Evolutionary conservation across 2,797 vertebrate species (phyloP).

Genomic region (Pachyuromys duprasi): DNA sequence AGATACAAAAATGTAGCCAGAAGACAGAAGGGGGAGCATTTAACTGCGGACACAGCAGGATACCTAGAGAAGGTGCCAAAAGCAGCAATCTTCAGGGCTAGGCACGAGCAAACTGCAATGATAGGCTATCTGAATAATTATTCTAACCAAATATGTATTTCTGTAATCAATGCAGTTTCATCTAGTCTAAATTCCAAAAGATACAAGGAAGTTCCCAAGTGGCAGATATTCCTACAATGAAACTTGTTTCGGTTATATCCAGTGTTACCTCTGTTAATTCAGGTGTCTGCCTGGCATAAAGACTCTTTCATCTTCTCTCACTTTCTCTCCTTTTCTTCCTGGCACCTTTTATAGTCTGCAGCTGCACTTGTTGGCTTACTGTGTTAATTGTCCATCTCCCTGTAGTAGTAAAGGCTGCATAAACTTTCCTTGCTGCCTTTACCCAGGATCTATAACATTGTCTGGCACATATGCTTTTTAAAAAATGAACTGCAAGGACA

Average conservation of each 20-base stretch:
- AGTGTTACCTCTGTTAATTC: neutral
- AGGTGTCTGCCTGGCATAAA: accelerated
- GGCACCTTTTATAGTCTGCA: accelerated
- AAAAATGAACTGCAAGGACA: neutral
- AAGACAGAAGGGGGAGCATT: neutral
- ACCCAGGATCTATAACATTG: neutral
- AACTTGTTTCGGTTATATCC: neutral
- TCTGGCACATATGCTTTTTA: neutral
- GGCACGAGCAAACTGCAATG: accelerated
- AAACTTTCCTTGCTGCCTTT: neutral
- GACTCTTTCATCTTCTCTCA: neutral
- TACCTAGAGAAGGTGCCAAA: neutral
- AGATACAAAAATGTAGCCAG: too few species aligned
- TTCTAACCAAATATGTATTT: neutral
- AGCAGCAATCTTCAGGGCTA: accelerated
- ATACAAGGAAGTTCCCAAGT: neutral
- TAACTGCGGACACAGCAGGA: accelerated
- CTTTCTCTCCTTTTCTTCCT: neutral
- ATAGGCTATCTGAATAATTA: neutral
- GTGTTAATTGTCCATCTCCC: too few species aligned
- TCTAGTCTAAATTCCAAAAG: neutral
- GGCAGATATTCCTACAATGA: accelerated
- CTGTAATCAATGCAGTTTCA: neutral
- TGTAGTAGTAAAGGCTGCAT: accelerated
- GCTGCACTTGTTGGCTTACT: neutral